Evolutionary conservation across 2,797 vertebrate species (phyloP), one percentile per base, ranked within the genome.

Genomic region (Sebastes nivosus): DNA sequence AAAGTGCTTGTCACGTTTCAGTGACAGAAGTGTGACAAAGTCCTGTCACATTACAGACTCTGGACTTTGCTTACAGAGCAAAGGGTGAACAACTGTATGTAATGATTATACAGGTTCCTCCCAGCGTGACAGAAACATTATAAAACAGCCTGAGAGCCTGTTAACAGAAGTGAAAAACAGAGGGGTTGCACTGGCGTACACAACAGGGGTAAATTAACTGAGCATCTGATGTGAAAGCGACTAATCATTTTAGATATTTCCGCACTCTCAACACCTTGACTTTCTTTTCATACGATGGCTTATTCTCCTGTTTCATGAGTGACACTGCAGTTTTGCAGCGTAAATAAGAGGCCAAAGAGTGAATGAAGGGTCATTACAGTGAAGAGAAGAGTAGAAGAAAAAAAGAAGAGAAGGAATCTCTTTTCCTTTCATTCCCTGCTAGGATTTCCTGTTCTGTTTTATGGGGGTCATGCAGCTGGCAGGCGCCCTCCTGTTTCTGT

Each of bases 381-480:
- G 69, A 70, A 63, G 75, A 76, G 72, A 58, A 61, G 70, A 77
- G 64, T n/a, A 61, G 16, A 42, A 42, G 77, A 59, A 69, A 78
- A 65, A 76, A 63, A 82, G 66, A 82, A 57, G 57, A 85, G 67
- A 83, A 60, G 67, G 67, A 52, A 73, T 86, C 66, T 87, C 87
- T 90, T 89, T 89, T 87, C 86, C 90, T 94, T 93, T 94, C 91
- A 88, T 87, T 93, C 87, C 85, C 87, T 89, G 91, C 86, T 89
- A 94, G 93, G 93, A 94, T 95, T 95, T 95, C 94, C 94, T 95
- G 93, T 87, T 92, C 86, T 85, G 88, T 95, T 95, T 95, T 95
- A 95, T 95, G 93, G 93, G 93, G 94, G 94, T 95, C 94, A 94
- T 93, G 90, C 95, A 96, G 94, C 94, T 96, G 95, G 93, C 93